A percentile compares a stretch with the other conserved stretches of the same genome.
Conservation (phyloP, 1,140 invertebrate species). For the Acromyrmex heyeri region DNA sequence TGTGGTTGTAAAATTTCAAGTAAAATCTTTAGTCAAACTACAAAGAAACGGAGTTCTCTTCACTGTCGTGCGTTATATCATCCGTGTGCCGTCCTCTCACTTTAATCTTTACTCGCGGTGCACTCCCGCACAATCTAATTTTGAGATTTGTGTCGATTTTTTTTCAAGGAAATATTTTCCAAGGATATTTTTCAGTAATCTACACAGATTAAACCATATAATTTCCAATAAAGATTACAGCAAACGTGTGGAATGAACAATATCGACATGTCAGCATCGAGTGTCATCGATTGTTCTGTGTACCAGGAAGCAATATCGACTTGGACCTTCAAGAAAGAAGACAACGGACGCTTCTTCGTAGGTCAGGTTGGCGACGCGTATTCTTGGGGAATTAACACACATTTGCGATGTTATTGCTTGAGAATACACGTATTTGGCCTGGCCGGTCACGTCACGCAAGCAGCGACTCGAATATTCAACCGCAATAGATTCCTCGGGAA, state of each 20-base stretch:
- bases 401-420: constrained; percentile 98
- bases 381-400: constrained; percentile 98
- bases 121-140: not conserved
- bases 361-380: constrained; percentile 94
- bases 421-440: constrained; percentile 97
- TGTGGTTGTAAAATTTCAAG: too few relatives aligned
- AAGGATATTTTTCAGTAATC: not conserved
- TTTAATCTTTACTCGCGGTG: too few relatives aligned
- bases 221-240: not conserved
- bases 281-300: not conserved
- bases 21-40: too few relatives aligned
- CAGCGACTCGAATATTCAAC: constrained; percentile 8
- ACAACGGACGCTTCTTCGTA: constrained; percentile 58
- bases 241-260: not conserved
- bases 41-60: too few relatives aligned
- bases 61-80: too few relatives aligned
- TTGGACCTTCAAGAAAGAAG: constrained; percentile 27
- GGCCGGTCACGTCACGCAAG: constrained; percentile 79
- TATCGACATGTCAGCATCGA: not conserved
- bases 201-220: not conserved
- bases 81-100: too few relatives aligned
- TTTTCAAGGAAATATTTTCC: not conserved
- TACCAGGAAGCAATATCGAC: not conserved
- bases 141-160: not conserved
- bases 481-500: constrained; percentile 3